Conservation (phyloP, 2,113 vertebrate genomes). For the human region DNA sequence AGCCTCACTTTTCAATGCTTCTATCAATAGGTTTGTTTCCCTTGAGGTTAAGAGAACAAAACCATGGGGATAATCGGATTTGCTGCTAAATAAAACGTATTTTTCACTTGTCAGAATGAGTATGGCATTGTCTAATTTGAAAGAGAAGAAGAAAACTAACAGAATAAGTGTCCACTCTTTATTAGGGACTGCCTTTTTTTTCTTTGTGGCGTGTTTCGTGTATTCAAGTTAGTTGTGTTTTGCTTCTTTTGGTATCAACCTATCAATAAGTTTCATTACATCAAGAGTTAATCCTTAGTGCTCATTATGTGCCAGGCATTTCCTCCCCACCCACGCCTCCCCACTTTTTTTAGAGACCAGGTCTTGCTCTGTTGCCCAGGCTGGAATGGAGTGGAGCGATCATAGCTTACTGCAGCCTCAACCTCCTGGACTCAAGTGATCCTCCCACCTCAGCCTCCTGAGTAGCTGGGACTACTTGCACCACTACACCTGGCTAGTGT, state of each 20-base stretch:
- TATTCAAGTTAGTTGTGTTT: background rate
- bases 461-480: too few species aligned
- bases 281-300: background rate
- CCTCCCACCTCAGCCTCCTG: too few species aligned
- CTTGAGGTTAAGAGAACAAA: background rate
- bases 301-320: background rate
- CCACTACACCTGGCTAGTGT: too few species aligned
- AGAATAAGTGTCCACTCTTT: background rate
- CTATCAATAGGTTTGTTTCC: background rate
- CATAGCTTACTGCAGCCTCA: too few species aligned
- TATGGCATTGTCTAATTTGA: background rate
- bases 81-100: background rate
- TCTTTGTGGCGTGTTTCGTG: background rate
- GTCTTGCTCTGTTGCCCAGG: too few species aligned
- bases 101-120: background rate
- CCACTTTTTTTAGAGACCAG: too few species aligned
- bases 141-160: background rate
- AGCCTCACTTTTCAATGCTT: background rate
- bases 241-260: background rate
- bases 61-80: background rate
- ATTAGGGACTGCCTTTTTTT: background rate
- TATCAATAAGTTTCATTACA: background rate
- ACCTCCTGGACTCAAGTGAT: too few species aligned
- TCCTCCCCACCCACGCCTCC: background rate
- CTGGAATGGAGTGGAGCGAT: too few species aligned